Conservation (phyloP, 2,113 vertebrate genomes). For the Microtus ochrogaster region DNA sequence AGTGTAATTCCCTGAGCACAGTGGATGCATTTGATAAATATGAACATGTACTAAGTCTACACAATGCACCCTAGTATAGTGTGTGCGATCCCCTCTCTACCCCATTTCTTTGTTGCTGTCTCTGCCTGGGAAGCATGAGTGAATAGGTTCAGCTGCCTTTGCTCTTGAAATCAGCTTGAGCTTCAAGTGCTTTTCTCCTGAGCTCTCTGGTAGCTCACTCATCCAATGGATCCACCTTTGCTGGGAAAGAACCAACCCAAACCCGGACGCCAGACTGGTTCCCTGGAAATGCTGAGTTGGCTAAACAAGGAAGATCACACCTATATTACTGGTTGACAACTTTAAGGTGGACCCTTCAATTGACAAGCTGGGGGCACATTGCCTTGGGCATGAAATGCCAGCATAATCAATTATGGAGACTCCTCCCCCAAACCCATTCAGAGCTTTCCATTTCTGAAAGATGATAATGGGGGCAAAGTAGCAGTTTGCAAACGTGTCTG, state of each 20-base stretch:
- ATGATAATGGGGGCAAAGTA: background rate
- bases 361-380: background rate
- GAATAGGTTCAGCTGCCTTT: background rate
- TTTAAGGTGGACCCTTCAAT: background rate
- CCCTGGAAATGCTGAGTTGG: background rate
- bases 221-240: background rate
- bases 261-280: background rate
- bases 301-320: background rate
- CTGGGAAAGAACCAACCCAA: background rate
- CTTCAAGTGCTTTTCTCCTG: background rate
- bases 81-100: no score
- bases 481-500: background rate
- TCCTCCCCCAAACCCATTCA: background rate
- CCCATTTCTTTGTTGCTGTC: background rate
- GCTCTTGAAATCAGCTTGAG: background rate
- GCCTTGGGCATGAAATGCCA: background rate
- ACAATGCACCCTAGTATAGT: background rate
- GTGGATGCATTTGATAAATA: slow-evolving; percentile 8
- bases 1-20: background rate
- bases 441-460: background rate
- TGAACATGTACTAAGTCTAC: background rate
- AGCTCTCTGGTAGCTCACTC: no score
- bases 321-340: background rate
- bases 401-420: background rate
- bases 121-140: background rate